Percentiles rank a stretch among this genome's conserved stretches.
These are phyloP conservation scores for Metacarcinus magister DNA, from an alignment of 2,888 invertebrate species.

Conservation along the genomic window DNA sequence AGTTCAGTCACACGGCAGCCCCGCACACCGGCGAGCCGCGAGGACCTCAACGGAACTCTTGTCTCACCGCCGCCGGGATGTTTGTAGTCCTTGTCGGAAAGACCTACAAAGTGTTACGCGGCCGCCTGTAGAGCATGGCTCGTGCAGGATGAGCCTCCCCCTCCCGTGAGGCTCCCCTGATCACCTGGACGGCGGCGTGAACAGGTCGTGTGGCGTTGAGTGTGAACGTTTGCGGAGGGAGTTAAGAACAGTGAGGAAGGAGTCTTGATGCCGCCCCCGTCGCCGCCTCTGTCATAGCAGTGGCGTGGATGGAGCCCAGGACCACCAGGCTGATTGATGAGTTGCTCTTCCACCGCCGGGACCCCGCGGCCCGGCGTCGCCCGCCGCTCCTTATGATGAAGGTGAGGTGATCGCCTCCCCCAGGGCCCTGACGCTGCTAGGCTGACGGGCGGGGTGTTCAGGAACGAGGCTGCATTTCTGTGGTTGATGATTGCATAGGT, in stretches of 20 bases:
- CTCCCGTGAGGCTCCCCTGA: not conserved
- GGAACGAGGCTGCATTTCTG: too few relatives aligned
- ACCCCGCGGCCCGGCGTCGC: constrained; percentile 69
- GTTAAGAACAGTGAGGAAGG: not conserved
- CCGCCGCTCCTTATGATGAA: constrained; percentile 70
- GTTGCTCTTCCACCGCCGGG: constrained; percentile 74
- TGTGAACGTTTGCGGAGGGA: not conserved
- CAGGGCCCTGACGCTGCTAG: not conserved
- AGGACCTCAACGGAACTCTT: not conserved
- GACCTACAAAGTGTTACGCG: not conserved
- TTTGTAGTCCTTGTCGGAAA: not conserved
- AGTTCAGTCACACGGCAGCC: not conserved
- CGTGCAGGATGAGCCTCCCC: not conserved
- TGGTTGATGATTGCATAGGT: not conserved
- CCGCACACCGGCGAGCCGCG: not conserved
- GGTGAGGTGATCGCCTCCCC: constrained; percentile 58
- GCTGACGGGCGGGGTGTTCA: too few relatives aligned
- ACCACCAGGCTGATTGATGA: constrained; percentile 78
- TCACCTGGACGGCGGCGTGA: not conserved
- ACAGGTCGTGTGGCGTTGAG: not conserved
- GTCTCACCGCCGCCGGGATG: not conserved
- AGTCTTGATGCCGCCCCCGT: constrained; percentile 10
- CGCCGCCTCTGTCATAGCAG: not conserved
- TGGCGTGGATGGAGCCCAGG: constrained; percentile 75
- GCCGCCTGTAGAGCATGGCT: not conserved